These are phyloP conservation scores for Zaprionus africanus DNA, from an alignment of 1,140 invertebrate genomes.

Conservation along the genomic window DNA sequence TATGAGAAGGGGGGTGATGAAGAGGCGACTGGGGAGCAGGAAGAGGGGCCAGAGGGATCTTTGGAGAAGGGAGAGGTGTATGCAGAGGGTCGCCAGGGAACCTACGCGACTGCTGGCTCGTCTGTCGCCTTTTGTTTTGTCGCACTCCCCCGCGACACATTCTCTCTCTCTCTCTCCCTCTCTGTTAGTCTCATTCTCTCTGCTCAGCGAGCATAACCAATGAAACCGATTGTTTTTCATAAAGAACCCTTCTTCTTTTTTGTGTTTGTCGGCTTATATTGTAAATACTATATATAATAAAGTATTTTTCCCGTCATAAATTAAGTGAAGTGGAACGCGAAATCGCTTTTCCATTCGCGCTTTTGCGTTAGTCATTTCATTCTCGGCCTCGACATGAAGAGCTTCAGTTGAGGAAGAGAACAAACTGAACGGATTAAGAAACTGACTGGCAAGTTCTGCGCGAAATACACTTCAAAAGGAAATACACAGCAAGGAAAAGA, in stretches of 20 bases:
- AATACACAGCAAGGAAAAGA: not conserved
- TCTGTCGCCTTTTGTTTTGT: slow-evolving; percentile 2
- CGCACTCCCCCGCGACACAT: not conserved
- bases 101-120: not conserved
- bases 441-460: slow-evolving; percentile 5
- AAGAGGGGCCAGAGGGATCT: too few relatives aligned
- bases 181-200: slow-evolving; percentile 43
- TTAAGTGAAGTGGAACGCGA: slow-evolving; percentile 58
- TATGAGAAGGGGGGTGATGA: not conserved
- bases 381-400: not conserved
- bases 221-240: slow-evolving; percentile 59
- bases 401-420: not conserved
- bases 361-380: slow-evolving; percentile 21
- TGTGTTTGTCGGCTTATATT: slow-evolving; percentile 17
- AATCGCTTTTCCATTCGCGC: slow-evolving; percentile 1
- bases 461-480: not conserved
- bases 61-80: not conserved
- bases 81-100: slow-evolving; percentile 14
- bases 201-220: slow-evolving; percentile 53
- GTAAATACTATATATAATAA: slow-evolving; percentile 14
- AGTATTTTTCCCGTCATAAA: slow-evolving; percentile 49
- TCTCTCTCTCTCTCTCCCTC: slow-evolving; percentile 21
- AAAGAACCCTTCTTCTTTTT: slow-evolving; percentile 35
- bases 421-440: slow-evolving; percentile 1
- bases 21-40: too few relatives aligned